A percentile compares a stretch with the other conserved stretches of the same genome.
phyloP scores from a whole-genome alignment of 2,797 vertebrate genomes.

The Cygnus olor region DNA sequence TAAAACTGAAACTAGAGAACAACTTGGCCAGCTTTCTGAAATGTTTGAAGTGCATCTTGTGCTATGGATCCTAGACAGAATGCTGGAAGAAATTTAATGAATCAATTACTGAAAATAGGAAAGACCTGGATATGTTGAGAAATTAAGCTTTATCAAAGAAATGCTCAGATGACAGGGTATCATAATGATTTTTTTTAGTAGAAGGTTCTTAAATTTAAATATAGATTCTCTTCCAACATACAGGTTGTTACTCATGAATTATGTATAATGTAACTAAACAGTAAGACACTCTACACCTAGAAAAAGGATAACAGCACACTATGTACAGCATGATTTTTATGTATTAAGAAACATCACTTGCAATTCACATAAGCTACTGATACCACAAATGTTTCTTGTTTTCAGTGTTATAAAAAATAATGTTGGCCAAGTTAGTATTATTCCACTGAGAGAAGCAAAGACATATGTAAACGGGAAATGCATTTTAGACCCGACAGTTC shows the following conservation, averaged over 20 bases:
- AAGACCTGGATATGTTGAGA: neutral
- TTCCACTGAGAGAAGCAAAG: slow-evolving; percentile 86
- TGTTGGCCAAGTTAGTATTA: slow-evolving; percentile 84
- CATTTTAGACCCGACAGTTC: slow-evolving; percentile 82
- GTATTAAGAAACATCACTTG: neutral
- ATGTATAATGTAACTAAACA: neutral
- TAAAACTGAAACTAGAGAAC: neutral
- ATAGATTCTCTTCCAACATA: neutral
- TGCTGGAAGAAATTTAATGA: neutral
- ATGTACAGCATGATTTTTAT: neutral
- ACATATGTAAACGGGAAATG: slow-evolving; percentile 92
- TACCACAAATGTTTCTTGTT: neutral
- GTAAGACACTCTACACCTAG: neutral
- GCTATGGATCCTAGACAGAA: neutral
- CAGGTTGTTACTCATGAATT: neutral
- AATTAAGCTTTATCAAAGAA: neutral
- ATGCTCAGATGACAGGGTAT: neutral
- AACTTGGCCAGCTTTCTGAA: neutral
- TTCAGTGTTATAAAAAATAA: slow-evolving; percentile 87
- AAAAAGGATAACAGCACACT: neutral
- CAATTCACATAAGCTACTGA: neutral
- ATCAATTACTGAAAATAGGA: neutral
- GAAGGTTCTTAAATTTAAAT: neutral
- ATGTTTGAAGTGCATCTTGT: neutral
- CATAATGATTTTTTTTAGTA: neutral